A percentile compares a stretch with the other conserved stretches of the same genome.
Conservation (phyloP, 1,140 invertebrate species). For the Triops longicaudatus region DNA sequence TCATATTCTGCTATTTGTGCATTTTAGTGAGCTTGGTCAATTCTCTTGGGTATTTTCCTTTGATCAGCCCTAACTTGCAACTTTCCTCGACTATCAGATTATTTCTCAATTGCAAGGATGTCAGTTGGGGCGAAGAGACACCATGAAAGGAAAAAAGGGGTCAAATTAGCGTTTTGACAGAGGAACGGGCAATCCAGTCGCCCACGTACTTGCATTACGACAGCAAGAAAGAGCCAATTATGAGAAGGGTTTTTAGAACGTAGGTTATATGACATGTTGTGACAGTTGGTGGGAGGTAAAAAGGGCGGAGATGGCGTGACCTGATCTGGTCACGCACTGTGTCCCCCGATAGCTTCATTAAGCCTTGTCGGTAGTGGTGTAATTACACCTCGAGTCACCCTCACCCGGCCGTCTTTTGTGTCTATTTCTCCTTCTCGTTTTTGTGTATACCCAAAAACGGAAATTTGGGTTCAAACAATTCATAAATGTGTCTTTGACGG, state of each 20-base stretch:
- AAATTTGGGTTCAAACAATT: no score
- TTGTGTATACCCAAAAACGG: no score
- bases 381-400: neutral
- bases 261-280: neutral
- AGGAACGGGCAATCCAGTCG: neutral
- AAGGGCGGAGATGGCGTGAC: neutral
- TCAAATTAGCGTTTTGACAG: neutral
- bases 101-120: no score
- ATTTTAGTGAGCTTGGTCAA: no score
- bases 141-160: neutral
- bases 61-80: no score
- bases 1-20: no score
- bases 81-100: no score
- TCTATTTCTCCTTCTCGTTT: neutral
- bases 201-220: neutral
- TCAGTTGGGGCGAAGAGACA: no score
- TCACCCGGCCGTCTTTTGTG: neutral
- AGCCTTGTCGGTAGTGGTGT: neutral
- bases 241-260: neutral
- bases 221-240: slow-evolving; percentile 8
- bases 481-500: no score
- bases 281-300: neutral
- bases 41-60: no score
- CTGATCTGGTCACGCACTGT: neutral
- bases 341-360: slow-evolving; percentile 8